phyloP scores from a whole-genome alignment of 2,113 vertebrate genomes.

The Podocnemis expansa region DNA sequence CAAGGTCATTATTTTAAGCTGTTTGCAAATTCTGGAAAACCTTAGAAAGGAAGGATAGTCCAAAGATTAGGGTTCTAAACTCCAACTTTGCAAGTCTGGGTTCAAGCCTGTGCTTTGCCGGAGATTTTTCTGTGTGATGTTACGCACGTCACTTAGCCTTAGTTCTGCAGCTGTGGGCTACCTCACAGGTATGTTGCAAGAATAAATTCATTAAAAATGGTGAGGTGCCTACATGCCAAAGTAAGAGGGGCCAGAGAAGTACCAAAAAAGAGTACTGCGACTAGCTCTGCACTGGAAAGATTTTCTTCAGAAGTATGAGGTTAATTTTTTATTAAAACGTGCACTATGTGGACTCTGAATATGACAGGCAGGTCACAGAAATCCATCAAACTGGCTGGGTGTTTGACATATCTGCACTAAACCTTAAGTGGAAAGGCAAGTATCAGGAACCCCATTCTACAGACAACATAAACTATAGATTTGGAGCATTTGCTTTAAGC shows the following conservation, averaged over 20 bases:
- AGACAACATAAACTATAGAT: neutral
- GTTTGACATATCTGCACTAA: neutral
- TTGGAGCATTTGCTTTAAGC: constrained; percentile 25
- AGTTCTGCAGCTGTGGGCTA: neutral
- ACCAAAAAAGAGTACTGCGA: neutral
- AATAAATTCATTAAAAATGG: neutral
- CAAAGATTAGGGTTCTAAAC: neutral
- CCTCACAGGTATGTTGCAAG: neutral
- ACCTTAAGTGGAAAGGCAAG: constrained; percentile 1
- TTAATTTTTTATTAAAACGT: neutral
- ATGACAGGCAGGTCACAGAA: neutral
- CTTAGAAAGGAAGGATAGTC: neutral
- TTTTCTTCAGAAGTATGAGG: neutral
- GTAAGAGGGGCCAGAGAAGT: neutral
- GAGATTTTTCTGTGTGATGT: neutral
- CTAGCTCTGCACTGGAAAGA: neutral
- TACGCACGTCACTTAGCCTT: neutral
- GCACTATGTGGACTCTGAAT: neutral
- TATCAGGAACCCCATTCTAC: neutral
- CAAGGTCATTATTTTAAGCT: neutral
- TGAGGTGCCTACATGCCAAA: neutral
- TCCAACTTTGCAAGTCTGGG: neutral
- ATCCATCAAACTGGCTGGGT: neutral
- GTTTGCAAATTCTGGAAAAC: neutral
- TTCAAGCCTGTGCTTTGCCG: neutral